phyloP scores from a whole-genome alignment of 2,888 invertebrate genomes.

The Drosophila pegasa region DNA sequence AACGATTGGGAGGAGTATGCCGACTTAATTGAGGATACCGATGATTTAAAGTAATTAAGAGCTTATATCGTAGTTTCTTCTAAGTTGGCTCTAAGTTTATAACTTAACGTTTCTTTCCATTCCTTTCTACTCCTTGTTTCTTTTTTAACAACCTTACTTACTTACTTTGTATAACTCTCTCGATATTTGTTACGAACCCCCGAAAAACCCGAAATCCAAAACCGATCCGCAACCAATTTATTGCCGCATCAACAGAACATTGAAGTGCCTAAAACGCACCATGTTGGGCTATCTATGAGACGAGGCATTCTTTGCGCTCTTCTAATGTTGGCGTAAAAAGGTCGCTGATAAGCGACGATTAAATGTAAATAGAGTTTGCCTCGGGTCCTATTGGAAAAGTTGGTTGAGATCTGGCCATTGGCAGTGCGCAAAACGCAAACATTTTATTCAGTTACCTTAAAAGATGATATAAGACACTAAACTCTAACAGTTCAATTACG shows the following conservation, averaged over 20 bases:
- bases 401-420: slow-evolving; percentile 64
- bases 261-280: slow-evolving; percentile 82
- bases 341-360: slow-evolving; percentile 1
- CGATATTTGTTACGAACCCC: slow-evolving; percentile 28
- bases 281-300: slow-evolving; percentile 83
- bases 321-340: slow-evolving; percentile 63
- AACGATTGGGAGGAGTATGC: slow-evolving; percentile 85
- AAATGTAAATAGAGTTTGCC: slow-evolving; percentile 47
- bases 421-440: slow-evolving; percentile 41
- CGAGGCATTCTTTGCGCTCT: slow-evolving; percentile 68
- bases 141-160: slow-evolving; percentile 47
- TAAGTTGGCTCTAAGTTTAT: slow-evolving; percentile 84
- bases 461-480: slow-evolving; percentile 81
- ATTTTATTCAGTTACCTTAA: slow-evolving; percentile 70
- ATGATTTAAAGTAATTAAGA: slow-evolving; percentile 86
- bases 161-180: slow-evolving; percentile 36
- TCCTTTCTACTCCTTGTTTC: slow-evolving; percentile 71
- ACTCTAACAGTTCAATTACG: slow-evolving; percentile 41
- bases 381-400: slow-evolving; percentile 70
- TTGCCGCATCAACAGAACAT: slow-evolving; percentile 75
- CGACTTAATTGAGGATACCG: slow-evolving; percentile 85
- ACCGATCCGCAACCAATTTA: slow-evolving; percentile 35
- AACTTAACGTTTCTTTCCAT: slow-evolving; percentile 77
- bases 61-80: slow-evolving; percentile 85
- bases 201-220: not conserved